A percentile compares a stretch with the other conserved stretches of the same genome.
These are phyloP conservation scores for Halotydeus destructor DNA, from an alignment of 1,140 invertebrate genomes.

Conservation along the genomic window DNA sequence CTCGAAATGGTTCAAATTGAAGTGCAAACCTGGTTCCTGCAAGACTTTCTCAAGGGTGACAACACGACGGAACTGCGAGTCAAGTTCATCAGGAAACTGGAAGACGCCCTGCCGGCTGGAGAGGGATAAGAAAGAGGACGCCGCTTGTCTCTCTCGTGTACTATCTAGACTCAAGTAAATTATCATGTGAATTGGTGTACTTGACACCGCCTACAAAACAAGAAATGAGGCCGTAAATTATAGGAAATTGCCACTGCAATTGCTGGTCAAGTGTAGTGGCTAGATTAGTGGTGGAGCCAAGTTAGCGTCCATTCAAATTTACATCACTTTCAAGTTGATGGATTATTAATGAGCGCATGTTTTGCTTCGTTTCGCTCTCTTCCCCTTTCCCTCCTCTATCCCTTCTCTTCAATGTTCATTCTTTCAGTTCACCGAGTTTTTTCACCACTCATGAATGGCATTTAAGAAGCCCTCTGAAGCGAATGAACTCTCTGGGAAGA, in stretches of 20 bases:
- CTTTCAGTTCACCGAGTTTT: background rate
- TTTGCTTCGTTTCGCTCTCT: no score
- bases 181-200: no score
- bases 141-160: background rate
- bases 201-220: background rate
- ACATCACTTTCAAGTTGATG: no score
- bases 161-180: background rate
- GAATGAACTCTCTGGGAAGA: background rate
- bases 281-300: background rate
- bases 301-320: background rate
- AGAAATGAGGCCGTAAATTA: background rate
- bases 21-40: slow-evolving; percentile 40
- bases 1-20: slow-evolving; percentile 82
- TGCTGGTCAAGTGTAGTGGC: background rate
- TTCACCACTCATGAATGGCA: background rate
- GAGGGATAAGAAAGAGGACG: slow-evolving; percentile 50
- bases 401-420: no score
- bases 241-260: background rate
- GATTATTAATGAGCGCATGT: no score
- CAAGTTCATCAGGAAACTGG: slow-evolving; percentile 81
- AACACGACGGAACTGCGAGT: slow-evolving; percentile 78
- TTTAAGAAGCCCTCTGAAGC: background rate
- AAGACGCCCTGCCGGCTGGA: slow-evolving; percentile 91
- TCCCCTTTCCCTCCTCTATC: no score
- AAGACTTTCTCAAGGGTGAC: slow-evolving; percentile 91